phyloP scores from a whole-genome alignment of 2,113 vertebrate genomes.

The Thamnaconus septentrionalis region DNA sequence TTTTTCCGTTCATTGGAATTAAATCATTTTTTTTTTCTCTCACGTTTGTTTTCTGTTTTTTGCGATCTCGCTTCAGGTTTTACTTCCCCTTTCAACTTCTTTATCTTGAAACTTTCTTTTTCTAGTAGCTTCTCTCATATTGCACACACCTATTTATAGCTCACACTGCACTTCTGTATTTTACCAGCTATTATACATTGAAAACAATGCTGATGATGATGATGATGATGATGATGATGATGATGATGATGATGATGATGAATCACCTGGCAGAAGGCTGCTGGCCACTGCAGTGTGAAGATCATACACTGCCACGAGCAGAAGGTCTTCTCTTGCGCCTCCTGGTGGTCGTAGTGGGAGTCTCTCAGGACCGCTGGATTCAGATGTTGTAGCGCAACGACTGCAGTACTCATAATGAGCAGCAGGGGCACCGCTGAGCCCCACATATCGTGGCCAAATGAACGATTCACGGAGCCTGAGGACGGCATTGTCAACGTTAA shows the following conservation, averaged over 20 bases:
- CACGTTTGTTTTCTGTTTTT: too few species aligned
- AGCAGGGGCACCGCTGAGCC: slow-evolving; percentile 30
- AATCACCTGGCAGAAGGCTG: slow-evolving; percentile 74
- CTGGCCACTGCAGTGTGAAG: slow-evolving; percentile 76
- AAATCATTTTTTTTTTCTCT: too few species aligned
- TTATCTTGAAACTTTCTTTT: too few species aligned
- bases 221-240: too few species aligned
- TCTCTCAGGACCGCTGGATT: slow-evolving; percentile 10
- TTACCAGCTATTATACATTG: too few species aligned
- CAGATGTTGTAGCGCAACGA: slow-evolving; percentile 20
- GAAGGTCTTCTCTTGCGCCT: fast-evolving
- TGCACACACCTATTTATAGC: too few species aligned
- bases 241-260: neutral
- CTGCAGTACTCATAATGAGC: slow-evolving; percentile 20
- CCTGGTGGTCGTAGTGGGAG: slow-evolving; percentile 42
- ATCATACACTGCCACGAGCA: slow-evolving; percentile 71
- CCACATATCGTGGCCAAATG: slow-evolving; percentile 21
- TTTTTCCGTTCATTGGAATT: too few species aligned
- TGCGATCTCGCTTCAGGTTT: too few species aligned
- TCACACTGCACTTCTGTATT: too few species aligned
- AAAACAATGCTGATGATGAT: too few species aligned
- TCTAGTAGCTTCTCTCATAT: too few species aligned
- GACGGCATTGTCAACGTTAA: neutral
- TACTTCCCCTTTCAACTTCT: too few species aligned
- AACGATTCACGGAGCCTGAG: neutral